These are phyloP conservation scores for Hippolais icterina DNA, from an alignment of 2,113 vertebrate genomes.

Conservation along the genomic window DNA sequence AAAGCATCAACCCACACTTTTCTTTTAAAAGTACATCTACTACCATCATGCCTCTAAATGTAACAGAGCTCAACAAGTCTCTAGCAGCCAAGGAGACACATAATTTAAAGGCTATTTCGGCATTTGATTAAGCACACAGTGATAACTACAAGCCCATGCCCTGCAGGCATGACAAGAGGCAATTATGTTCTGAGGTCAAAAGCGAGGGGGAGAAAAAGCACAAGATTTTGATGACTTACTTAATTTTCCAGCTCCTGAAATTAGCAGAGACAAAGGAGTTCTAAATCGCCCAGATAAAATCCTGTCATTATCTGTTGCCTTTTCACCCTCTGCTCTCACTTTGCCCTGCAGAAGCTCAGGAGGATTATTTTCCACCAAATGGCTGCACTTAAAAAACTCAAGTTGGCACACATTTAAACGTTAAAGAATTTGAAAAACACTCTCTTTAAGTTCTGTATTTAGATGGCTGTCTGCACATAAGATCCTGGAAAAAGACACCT, in stretches of 20 bases:
- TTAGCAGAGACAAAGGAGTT: conserved; percentile 44
- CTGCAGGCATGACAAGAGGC: conserved; percentile 47
- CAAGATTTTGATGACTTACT: conserved; percentile 54
- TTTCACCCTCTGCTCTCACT: not conserved
- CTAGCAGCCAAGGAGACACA: conserved; percentile 9
- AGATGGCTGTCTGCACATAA: not conserved
- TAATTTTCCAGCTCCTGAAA: conserved; percentile 56
- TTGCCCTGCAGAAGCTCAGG: not conserved
- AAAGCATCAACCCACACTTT: conserved; percentile 45
- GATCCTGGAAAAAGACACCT: conserved; percentile 18
- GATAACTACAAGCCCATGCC: conserved; percentile 52
- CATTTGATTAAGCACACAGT: conserved; percentile 54
- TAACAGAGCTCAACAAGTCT: conserved; percentile 47
- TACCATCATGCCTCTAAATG: conserved; percentile 21
- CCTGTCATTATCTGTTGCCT: conserved; percentile 1
- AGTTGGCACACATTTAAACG: not conserved
- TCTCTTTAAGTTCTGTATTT: not conserved
- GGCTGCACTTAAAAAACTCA: not conserved
- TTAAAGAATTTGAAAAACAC: not conserved
- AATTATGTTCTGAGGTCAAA: conserved; percentile 61
- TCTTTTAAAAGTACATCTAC: conserved; percentile 61
- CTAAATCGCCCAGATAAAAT: conserved; percentile 8
- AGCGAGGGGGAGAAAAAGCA: conserved; percentile 46
- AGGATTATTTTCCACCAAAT: not conserved
- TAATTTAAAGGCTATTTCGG: conserved; percentile 59